These are phyloP conservation scores for Rhabdomys pumilio DNA, from an alignment of 2,797 vertebrate genomes.

Conservation along the genomic window DNA sequence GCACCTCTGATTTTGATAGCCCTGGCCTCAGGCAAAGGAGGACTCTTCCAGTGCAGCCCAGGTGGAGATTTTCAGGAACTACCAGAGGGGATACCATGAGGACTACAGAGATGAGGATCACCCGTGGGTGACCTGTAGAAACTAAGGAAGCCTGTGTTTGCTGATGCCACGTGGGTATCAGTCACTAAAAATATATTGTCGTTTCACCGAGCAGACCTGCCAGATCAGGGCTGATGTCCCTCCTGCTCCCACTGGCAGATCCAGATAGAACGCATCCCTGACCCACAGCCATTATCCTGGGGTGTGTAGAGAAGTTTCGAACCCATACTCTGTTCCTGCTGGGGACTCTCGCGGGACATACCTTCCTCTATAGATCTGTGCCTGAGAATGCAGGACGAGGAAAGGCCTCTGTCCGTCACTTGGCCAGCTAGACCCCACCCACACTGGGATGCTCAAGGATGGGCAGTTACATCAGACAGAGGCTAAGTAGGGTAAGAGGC, in stretches of 20 bases:
- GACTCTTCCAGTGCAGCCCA: slow-evolving; percentile 22
- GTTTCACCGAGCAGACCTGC: not conserved
- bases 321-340: not conserved
- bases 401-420: no score
- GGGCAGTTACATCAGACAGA: not conserved
- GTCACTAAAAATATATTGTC: not conserved
- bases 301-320: fast-evolving
- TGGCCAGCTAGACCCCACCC: not conserved
- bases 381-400: no score
- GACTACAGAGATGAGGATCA: not conserved
- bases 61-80: not conserved
- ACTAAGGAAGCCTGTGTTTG: not conserved
- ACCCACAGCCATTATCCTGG: fast-evolving
- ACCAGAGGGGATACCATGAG: not conserved
- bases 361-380: not conserved
- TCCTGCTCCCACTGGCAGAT: fast-evolving
- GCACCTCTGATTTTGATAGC: slow-evolving; percentile 78
- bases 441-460: not conserved
- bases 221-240: fast-evolving
- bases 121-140: not conserved
- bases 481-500: fast-evolving
- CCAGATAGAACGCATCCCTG: not conserved
- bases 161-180: fast-evolving
- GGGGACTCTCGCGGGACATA: fast-evolving
- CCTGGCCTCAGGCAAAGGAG: slow-evolving; percentile 35